Conservation (phyloP, 2,888 invertebrate species). For the Phorcus lineatus region DNA sequence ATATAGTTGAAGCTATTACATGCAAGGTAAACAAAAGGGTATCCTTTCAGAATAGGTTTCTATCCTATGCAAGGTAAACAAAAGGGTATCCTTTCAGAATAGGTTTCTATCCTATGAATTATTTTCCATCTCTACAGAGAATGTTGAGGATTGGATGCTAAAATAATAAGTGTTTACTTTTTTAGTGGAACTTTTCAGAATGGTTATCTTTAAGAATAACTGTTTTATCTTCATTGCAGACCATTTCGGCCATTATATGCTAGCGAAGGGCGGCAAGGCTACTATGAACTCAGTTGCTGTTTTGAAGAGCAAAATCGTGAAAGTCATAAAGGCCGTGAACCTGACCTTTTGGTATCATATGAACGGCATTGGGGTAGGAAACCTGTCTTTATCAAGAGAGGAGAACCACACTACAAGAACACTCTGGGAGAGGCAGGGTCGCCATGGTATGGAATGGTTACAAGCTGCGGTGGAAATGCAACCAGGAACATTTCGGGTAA, state of each 20-base stretch:
- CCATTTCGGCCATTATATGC: background rate
- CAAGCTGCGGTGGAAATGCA: background rate
- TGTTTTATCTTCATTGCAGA: background rate
- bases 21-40: too few relatives aligned
- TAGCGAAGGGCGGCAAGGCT: background rate
- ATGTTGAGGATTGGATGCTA: too few relatives aligned
- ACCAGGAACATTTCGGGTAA: background rate
- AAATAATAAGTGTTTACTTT: too few relatives aligned
- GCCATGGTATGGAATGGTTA: background rate
- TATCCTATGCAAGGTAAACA: too few relatives aligned
- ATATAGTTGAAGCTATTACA: too few relatives aligned
- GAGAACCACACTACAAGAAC: background rate
- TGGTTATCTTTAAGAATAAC: too few relatives aligned
- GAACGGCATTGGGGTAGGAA: background rate
- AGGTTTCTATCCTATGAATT: too few relatives aligned
- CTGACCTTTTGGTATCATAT: constrained; percentile 13
- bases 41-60: too few relatives aligned
- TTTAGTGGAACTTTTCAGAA: too few relatives aligned
- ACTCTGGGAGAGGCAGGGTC: background rate
- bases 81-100: too few relatives aligned
- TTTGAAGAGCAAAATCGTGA: background rate
- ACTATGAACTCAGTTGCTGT: background rate
- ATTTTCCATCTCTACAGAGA: too few relatives aligned
- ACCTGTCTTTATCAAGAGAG: background rate
- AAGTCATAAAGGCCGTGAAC: background rate